phyloP scores from a whole-genome alignment of 2,888 invertebrate genomes.

The Xanthorhoe designata region DNA sequence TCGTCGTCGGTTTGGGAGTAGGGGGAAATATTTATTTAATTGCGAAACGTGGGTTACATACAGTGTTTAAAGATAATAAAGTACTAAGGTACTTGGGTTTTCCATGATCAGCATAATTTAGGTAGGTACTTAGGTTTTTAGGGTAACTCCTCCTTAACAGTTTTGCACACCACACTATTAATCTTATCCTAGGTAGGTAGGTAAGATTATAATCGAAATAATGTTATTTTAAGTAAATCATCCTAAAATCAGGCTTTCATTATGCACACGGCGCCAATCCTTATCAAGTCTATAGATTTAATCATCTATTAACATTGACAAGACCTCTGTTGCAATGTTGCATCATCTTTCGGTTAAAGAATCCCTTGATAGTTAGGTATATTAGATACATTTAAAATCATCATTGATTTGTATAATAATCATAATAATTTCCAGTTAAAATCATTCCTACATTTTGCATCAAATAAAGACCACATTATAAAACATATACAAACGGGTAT shows the following conservation, averaged over 20 bases:
- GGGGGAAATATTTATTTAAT: too few species aligned
- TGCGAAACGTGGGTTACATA: too few species aligned
- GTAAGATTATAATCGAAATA: background rate
- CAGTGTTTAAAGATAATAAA: too few species aligned
- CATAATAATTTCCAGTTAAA: too few species aligned
- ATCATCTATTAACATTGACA: conserved; percentile 63
- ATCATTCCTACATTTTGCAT: too few species aligned
- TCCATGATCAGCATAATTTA: too few species aligned
- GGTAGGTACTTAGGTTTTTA: background rate
- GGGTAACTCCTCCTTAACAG: conserved; percentile 52
- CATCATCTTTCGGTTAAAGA: conserved; percentile 14
- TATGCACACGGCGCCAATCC: conserved; percentile 12
- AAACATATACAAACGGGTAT: too few species aligned
- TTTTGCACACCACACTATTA: conserved; percentile 62
- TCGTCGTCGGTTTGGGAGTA: too few species aligned
- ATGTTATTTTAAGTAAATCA: background rate
- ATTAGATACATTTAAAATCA: too few species aligned
- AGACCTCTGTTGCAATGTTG: conserved; percentile 32
- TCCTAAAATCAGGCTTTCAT: background rate
- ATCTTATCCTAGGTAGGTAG: background rate
- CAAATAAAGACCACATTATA: too few species aligned
- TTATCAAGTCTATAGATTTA: conserved; percentile 57
- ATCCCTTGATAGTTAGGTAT: conserved; percentile 3
- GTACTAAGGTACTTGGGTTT: too few species aligned
- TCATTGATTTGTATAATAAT: too few species aligned